Percentiles rank a stretch among this genome's conserved stretches.
Conservation (phyloP, 2,888 invertebrate genomes). For the Amphimallon solstitiale region DNA sequence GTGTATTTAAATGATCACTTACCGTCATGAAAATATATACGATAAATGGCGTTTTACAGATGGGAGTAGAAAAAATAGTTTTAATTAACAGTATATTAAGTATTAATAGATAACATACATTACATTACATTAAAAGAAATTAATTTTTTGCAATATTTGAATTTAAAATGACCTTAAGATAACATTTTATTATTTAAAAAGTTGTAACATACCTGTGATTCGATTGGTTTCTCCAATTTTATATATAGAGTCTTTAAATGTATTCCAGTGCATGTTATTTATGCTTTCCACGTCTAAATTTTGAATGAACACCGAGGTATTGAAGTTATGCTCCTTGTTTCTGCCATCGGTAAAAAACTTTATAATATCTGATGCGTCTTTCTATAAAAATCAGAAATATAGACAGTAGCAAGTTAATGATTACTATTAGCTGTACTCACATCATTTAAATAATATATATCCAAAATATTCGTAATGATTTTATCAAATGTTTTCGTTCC, state of each 20-base stretch:
- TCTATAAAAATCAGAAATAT: constrained; percentile 35
- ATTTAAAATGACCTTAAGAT: too few species aligned
- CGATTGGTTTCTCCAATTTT: constrained; percentile 47
- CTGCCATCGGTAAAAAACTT: constrained; percentile 35
- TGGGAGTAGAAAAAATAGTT: too few species aligned
- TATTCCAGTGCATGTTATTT: constrained; percentile 55
- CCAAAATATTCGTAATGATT: constrained; percentile 42
- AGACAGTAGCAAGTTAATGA: neutral
- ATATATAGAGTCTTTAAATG: constrained; percentile 54
- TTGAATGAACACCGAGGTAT: constrained; percentile 48
- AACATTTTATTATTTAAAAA: too few species aligned
- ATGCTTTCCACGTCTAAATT: constrained; percentile 55
- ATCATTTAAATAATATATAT: constrained; percentile 45
- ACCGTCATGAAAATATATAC: too few species aligned
- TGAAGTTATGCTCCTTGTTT: constrained; percentile 44
- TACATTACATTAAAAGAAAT: too few species aligned
- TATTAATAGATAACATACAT: too few species aligned
- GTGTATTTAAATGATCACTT: too few species aligned
- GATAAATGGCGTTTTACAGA: too few species aligned
- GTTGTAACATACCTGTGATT: too few species aligned
- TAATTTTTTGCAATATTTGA: too few species aligned
- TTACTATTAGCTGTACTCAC: constrained; percentile 39
- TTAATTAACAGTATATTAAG: too few species aligned
- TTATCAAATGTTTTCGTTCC: constrained; percentile 53
- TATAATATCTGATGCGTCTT: constrained; percentile 28